Percentiles rank a stretch among this genome's conserved stretches.
These are phyloP conservation scores for Cossypha caffra DNA, from an alignment of 2,797 vertebrate genomes.

Conservation along the genomic window DNA sequence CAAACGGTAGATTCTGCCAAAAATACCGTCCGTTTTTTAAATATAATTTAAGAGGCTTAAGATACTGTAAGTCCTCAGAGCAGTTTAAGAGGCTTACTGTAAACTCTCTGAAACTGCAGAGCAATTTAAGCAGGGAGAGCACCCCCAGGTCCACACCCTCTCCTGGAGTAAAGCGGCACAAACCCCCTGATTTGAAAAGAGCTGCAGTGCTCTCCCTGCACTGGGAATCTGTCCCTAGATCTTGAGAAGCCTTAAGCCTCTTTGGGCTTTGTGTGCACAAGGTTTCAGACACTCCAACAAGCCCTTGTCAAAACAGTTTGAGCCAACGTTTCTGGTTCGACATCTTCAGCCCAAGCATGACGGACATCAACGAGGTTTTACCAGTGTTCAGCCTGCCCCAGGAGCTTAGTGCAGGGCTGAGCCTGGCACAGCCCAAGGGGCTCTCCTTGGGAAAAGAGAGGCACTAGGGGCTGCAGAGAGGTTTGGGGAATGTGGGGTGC, in stretches of 20 bases:
- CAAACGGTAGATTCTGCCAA: slow-evolving; percentile 51
- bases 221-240: background rate
- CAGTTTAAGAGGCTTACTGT: slow-evolving; percentile 64
- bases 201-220: background rate
- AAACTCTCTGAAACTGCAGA: slow-evolving; percentile 61
- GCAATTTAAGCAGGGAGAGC: slow-evolving; percentile 43
- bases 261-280: background rate
- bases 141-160: background rate
- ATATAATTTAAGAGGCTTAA: slow-evolving; percentile 63
- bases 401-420: background rate
- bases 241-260: slow-evolving; percentile 41
- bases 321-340: accelerated
- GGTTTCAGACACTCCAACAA: slow-evolving; percentile 8
- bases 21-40: slow-evolving; percentile 22
- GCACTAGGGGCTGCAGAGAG: background rate
- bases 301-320: slow-evolving; percentile 5
- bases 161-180: background rate
- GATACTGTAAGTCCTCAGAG: slow-evolving; percentile 49
- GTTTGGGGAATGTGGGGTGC: accelerated
- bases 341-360: background rate
- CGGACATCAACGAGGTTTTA: background rate
- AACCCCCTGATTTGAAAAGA: background rate
- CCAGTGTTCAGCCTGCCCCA: background rate
- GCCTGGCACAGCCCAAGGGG: background rate
- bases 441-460: background rate